Percentiles rank a stretch among this genome's conserved stretches.
These are phyloP conservation scores for Acanthococcus lagerstroemiae DNA, from an alignment of 2,888 invertebrate genomes.

Conservation along the genomic window DNA sequence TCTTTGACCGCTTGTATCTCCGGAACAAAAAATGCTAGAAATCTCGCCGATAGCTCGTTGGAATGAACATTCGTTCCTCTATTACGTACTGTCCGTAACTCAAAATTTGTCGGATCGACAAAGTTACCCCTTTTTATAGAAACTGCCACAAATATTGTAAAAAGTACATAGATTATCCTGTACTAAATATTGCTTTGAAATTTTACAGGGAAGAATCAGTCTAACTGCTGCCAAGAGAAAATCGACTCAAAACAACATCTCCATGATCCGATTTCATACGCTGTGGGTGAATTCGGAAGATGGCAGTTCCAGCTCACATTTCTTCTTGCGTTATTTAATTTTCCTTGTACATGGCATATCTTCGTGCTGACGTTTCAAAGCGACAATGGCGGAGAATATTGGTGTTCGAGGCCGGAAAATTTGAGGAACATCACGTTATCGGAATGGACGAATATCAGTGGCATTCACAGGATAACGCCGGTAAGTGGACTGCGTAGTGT, in stretches of 20 bases:
- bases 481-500: constrained; percentile 14
- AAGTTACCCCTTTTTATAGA: too few relatives aligned
- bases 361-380: constrained; percentile 65
- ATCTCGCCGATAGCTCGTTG: too few relatives aligned
- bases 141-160: too few relatives aligned
- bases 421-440: constrained; percentile 48
- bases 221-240: constrained; percentile 27
- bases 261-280: constrained; percentile 53
- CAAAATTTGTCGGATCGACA: too few relatives aligned
- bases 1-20: too few relatives aligned
- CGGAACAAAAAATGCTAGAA: too few relatives aligned
- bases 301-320: constrained; percentile 69
- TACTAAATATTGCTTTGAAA: too few relatives aligned
- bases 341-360: constrained; percentile 73
- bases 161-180: too few relatives aligned
- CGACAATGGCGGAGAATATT: constrained; percentile 53
- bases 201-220: too few relatives aligned
- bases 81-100: too few relatives aligned
- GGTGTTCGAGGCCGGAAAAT: constrained; percentile 55
- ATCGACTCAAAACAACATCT: constrained; percentile 23
- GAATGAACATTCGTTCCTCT: too few relatives aligned
- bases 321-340: constrained; percentile 61
- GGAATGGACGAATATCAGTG: constrained; percentile 58
- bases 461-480: constrained; percentile 37
- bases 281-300: constrained; percentile 63